Evolutionary conservation across 2,113 vertebrate genomes (phyloP), one percentile per base, ranked within the genome.

Genomic region (Ardeotis arabs): DNA sequence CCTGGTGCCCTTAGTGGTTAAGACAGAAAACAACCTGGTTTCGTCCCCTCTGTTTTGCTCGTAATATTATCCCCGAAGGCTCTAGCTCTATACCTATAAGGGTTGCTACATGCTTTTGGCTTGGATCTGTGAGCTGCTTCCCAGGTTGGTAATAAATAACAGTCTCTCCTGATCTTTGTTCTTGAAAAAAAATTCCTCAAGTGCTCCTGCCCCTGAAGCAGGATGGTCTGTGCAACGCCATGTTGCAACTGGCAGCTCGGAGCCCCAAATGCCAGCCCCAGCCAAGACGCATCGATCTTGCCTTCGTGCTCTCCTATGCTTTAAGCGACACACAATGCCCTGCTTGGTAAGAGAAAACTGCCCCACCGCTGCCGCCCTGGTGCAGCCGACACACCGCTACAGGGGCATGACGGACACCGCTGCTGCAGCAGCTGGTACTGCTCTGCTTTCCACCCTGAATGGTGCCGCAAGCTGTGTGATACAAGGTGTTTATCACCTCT

Each of bases 351-450:
- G 8, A 50, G 55, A 73, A 47, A 84, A 21, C 19, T 39, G 28
- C n/a, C 25, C n/a, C 0, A 0, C 14, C 0, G 2, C 59, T 24
- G 1, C 37, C 29, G 21, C 20, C 8, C 47, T 4, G 1, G 80
- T 41, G 23, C 0, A 2, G 31, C 28, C 55, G 47, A 13, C n/a
- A 41, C 7, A 12, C 6, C 0, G 3, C 21, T 15, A 2, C 4
- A 4, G 44, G 31, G 35, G 8, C 44, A 37, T 19, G 14, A 19
- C 1, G 0, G 3, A 39, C 50, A 66, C n/a, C 0, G 0, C 31
- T 70, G 64, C 45, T 18, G 35, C 66, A 39, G 70, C 84, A 85
- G 78, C 74, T 86, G 67, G 83, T 77, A 8, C 63, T 8, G 2
- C 55, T 53, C 79, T 33, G 28, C 17, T 74, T 90, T 59, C 89